These are phyloP conservation scores for Myiotriccus ornatus DNA, from an alignment of 2,797 vertebrate species.

Conservation along the genomic window DNA sequence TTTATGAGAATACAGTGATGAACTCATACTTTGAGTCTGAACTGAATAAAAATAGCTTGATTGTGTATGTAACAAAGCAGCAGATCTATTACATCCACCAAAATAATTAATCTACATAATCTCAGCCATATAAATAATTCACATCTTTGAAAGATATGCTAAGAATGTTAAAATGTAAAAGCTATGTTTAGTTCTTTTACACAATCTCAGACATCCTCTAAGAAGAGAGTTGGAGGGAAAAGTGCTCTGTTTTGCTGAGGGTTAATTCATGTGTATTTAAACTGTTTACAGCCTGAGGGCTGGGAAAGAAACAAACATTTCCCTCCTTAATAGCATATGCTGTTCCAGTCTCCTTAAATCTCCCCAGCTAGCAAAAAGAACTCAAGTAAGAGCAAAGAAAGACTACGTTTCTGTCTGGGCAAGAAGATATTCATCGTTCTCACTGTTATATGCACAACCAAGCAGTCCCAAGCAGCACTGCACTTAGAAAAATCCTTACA, in stretches of 20 bases:
- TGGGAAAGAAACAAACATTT: background rate
- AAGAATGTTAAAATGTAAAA: background rate
- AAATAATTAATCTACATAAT: slow-evolving; percentile 19
- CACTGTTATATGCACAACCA: background rate
- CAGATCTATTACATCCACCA: background rate
- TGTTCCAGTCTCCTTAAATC: background rate
- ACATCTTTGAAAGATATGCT: background rate
- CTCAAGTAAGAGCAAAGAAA: background rate
- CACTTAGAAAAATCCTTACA: background rate
- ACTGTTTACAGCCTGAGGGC: background rate
- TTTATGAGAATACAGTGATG: background rate
- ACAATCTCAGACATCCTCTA: background rate
- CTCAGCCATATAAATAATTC: slow-evolving; percentile 8
- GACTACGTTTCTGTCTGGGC: background rate
- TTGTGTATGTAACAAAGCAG: background rate
- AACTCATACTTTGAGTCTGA: background rate
- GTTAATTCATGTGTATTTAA: background rate
- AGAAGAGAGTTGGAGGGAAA: background rate
- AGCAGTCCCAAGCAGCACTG: background rate
- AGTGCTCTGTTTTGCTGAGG: background rate
- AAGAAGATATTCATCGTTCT: background rate
- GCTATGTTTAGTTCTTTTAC: background rate
- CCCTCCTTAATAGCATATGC: background rate
- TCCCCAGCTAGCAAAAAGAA: background rate
- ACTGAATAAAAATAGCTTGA: background rate